Base-by-base conservation (phyloP, 2,113 vertebrate species). In the Onychostoma macrolepis region DNA sequence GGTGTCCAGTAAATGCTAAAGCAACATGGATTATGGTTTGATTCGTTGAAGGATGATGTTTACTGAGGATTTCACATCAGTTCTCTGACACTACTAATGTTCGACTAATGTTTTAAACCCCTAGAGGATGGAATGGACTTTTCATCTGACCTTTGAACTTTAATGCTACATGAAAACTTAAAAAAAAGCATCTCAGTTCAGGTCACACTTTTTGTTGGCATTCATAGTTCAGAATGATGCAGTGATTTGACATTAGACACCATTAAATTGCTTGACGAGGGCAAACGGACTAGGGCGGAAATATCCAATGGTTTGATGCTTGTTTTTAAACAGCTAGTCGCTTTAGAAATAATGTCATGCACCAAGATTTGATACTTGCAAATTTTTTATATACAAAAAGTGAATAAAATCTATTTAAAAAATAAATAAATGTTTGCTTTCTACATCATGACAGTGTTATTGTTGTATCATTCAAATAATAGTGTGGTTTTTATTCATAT, bases 1-100 rank as follows among this genome's bases (percentile, higher is more conserved):
- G 88, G 78, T 87, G 88, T 83, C 74, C 86, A 79, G 21, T 84
- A 86, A 76, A 56, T 48, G 63, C 41, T 67, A 28, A 69, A 69
- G 17, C 43, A 83, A 71, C 80, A 65, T 83, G 63, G 80, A 83
- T 82, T 82, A 61, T 43, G 61, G 15, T 67, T 82, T 82, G 41
- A 82, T 50, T 83, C 28, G 10, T 50, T 53, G 76, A 71, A 83
- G 41, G 43, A 33, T 30, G 28, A 45, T 50, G 58, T 45, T 82
- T 82, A 82, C 61, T 45, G n/a, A 82, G 15, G 80, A 28, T 48
- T 82, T 81, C n/a, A 81, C 53, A 63, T 38, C 19, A 43, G 45
- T 81, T 63, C n/a, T 67, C 53, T n/a, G 53, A 80, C 80, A 36
- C 17, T 21, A 56, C 74, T 80, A 53, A 21, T 78, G 15, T 45